Evolutionary conservation across 2,888 invertebrate species (phyloP).

Genomic region (Lasiommata megera): DNA sequence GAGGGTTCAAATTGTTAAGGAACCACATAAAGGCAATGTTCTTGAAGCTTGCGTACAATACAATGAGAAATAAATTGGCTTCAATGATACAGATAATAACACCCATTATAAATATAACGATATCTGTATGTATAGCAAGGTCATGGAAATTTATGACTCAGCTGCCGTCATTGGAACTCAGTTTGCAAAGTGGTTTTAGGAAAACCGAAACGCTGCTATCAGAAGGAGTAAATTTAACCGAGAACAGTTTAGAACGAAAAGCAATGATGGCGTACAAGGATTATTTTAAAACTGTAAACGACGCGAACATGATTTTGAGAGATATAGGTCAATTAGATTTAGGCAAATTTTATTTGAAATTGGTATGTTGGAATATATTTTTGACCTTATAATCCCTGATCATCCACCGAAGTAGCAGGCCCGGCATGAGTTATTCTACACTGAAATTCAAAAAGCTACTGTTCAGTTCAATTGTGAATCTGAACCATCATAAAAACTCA

Average conservation of each 20-base stretch:
- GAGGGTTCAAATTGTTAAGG: conserved; percentile 57
- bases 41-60: conserved; percentile 61
- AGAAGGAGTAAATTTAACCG: conserved; percentile 45
- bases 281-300: conserved; percentile 51
- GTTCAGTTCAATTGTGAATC: too few species aligned
- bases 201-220: conserved; percentile 62
- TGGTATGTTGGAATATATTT: conserved; percentile 50
- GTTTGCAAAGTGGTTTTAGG: conserved; percentile 67
- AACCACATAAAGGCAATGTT: conserved; percentile 76
- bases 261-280: conserved; percentile 59
- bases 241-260: conserved; percentile 48
- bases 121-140: conserved; percentile 67
- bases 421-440: too few species aligned
- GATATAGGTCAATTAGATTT: conserved; percentile 60
- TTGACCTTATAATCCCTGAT: background rate
- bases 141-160: conserved; percentile 75
- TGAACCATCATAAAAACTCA: too few species aligned
- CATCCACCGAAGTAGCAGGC: background rate
- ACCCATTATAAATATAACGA: conserved; percentile 66
- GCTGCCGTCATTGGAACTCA: conserved; percentile 82
- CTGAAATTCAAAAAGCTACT: too few species aligned
- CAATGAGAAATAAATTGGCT: conserved; percentile 63
- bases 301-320: conserved; percentile 52
- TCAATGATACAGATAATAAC: conserved; percentile 68
- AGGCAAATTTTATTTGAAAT: conserved; percentile 64